Evolutionary conservation across 2,888 invertebrate genomes (phyloP).

Genomic region (Netelia fuscicornis): DNA sequence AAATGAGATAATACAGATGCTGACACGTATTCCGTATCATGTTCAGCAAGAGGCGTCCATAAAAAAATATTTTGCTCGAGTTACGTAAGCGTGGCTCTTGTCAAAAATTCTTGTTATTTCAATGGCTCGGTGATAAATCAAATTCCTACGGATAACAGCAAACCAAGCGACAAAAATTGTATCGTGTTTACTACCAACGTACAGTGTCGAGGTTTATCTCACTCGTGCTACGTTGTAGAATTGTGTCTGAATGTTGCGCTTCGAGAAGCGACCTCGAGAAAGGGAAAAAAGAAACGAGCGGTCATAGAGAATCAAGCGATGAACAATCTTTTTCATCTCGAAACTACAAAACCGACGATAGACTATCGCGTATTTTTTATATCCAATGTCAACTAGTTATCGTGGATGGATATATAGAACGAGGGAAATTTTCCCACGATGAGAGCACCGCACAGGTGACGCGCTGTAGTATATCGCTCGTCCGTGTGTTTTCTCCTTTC

Average conservation of each 20-base stretch:
- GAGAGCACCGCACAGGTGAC: constrained; percentile 27
- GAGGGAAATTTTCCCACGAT: constrained; percentile 39
- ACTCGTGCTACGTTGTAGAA: neutral
- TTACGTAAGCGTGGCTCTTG: constrained; percentile 25
- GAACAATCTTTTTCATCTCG: neutral
- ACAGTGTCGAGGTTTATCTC: constrained; percentile 10
- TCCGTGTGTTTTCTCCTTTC: neutral
- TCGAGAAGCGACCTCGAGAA: neutral
- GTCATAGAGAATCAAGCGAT: neutral
- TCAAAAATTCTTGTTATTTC: constrained; percentile 45
- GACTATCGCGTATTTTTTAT: neutral
- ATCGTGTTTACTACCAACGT: constrained; percentile 41
- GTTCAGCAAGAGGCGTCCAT: neutral
- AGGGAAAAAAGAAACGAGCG: neutral
- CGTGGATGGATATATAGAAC: neutral
- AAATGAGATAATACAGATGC: too few species aligned
- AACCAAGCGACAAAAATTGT: constrained; percentile 32
- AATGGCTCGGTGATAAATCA: constrained; percentile 33
- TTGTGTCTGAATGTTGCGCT: neutral
- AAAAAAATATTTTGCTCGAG: neutral
- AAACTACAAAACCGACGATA: neutral
- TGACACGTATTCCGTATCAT: too few species aligned
- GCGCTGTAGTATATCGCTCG: neutral
- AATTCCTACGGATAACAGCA: constrained; percentile 32
- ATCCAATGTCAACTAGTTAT: neutral